Conservation (phyloP, 2,888 invertebrate species). For the Melipona beecheii region DNA sequence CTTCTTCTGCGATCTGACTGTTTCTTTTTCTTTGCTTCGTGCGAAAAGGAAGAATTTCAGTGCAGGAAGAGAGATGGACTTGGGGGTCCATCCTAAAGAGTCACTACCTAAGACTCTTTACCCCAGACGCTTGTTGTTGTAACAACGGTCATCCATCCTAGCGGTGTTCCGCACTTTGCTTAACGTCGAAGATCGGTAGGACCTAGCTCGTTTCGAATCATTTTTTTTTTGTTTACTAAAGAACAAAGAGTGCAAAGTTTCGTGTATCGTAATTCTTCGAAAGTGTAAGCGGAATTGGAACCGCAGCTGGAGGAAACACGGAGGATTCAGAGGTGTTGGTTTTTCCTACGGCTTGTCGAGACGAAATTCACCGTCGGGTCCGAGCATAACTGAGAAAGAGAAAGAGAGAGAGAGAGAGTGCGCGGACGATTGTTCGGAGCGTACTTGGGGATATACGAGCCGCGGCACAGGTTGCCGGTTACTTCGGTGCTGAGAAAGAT, state of each 20-base stretch:
- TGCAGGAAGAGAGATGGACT: too few species aligned
- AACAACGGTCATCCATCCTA: too few species aligned
- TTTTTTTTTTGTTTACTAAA: too few species aligned
- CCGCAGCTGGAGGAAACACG: conserved; percentile 40
- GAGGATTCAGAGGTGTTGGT: conserved; percentile 51
- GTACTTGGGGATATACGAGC: conserved; percentile 73
- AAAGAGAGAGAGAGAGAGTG: neutral
- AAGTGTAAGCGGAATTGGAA: conserved; percentile 41
- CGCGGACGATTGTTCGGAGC: conserved; percentile 70
- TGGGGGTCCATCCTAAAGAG: too few species aligned
- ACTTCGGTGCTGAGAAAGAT: conserved; percentile 70
- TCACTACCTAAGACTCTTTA: too few species aligned
- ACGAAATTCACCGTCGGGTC: conserved; percentile 54
- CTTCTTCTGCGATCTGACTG: neutral
- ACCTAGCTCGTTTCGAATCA: neutral
- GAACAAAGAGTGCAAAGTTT: too few species aligned
- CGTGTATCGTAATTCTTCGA: neutral
- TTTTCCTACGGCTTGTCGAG: conserved; percentile 26
- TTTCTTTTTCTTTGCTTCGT: neutral
- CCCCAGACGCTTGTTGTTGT: too few species aligned
- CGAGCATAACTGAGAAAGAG: conserved; percentile 55
- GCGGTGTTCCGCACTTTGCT: too few species aligned
- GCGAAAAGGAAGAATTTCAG: neutral
- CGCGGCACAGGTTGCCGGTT: conserved; percentile 74
- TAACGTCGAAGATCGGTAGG: too few species aligned